These are phyloP conservation scores for Drosophila repleta DNA, from an alignment of 1,140 invertebrate species.

Conservation along the genomic window DNA sequence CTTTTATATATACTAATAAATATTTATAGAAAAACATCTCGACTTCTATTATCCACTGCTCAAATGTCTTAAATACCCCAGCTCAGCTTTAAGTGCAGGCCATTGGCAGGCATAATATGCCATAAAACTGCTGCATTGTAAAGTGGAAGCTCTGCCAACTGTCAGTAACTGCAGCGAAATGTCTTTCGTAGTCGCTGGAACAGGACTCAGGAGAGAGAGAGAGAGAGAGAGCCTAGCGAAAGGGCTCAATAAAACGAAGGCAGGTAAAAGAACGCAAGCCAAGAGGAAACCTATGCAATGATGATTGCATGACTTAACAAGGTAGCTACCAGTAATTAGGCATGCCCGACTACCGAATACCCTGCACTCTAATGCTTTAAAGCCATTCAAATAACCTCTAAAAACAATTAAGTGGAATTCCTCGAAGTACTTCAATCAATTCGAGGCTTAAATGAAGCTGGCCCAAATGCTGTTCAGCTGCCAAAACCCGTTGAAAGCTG, in stretches of 20 bases:
- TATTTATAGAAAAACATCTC: not conserved
- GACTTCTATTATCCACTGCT: not conserved
- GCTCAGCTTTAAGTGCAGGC: not conserved
- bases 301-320: not conserved
- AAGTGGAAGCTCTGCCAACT: not conserved
- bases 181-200: constrained; percentile 1
- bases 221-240: not conserved
- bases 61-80: not conserved
- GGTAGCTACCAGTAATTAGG: not conserved
- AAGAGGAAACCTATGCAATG: constrained; percentile 3
- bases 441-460: not conserved
- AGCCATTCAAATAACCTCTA: too few relatives aligned
- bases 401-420: not conserved
- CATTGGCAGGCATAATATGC: not conserved
- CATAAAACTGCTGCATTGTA: not conserved
- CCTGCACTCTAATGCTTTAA: not conserved
- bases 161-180: constrained; percentile 22
- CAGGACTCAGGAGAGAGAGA: constrained; percentile 3
- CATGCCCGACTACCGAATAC: not conserved
- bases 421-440: too few relatives aligned
- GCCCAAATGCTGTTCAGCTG: not conserved
- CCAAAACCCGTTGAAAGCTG: constrained; percentile 36
- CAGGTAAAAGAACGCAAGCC: constrained; percentile 3
- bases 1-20: too few relatives aligned
- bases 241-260: constrained; percentile 11